Base-by-base conservation (phyloP, 2,113 vertebrate species). In the Seriola aureovittata region DNA sequence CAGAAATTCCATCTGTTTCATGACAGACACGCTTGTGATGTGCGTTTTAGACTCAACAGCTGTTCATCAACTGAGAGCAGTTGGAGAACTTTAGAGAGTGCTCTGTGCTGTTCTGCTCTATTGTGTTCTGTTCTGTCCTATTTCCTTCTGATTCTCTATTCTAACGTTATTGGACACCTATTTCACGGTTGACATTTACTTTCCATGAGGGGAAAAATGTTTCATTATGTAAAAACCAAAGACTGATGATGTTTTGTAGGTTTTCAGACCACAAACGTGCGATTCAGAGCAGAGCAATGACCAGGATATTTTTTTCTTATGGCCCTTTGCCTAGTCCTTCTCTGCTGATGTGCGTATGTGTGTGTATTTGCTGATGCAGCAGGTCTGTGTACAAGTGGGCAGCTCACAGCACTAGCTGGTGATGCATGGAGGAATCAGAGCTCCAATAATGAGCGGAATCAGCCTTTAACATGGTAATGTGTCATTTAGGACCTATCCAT, bases 401-500 rank as follows among this genome's bases (percentile, higher is more conserved):
- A 29, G 74, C 70, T 80, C 78, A 58, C 75, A 76, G 84, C 75
- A 67, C 78, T 75, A 55, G 77, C 81, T 79, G 75, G 85, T 94
- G 91, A 93, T 91, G 90, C 90, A 93, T 92, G 85, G 83, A 85
- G 77, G 75, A 91, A 79, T 91, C 87, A 84, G 86, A 79, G 83
- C 84, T 85, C 82, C 92, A 92, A 84, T 91, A 93, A 92, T 92
- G 91, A 90, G 91, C 34, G 58, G 91, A 93, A 91, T 90, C 85
- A 90, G 91, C 88, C 89, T 94, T 92, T 91, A 94, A 94, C 90
- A 89, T 91, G 92, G 81, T 92, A 93, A 94, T 91, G 91, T 94
- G 91, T 94, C 93, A 93, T 93, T 93, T 88, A 93, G 87, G 91
- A 83, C 84, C 91, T 76, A 92, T 94, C 91, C 87, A 94, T 93